A percentile compares a stretch with the other conserved stretches of the same genome.
Evolutionary conservation across 2,888 invertebrate species (phyloP).

Genomic region (Tromatobia lineatoria): DNA sequence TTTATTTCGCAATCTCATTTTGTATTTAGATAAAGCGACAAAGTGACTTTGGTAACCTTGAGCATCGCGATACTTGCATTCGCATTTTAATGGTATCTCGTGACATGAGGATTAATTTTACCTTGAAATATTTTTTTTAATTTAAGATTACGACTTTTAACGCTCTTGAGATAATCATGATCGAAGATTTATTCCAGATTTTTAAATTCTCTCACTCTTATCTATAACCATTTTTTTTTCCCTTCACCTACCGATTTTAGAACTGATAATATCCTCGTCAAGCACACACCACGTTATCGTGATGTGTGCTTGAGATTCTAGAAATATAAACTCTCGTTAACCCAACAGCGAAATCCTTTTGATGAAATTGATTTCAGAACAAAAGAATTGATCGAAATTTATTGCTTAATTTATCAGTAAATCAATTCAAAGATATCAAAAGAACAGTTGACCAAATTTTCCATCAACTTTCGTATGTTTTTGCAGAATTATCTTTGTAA

Average conservation of each 20-base stretch:
- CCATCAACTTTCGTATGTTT: not conserved
- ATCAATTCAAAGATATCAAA: not conserved
- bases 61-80: not conserved
- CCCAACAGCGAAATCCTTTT: not conserved
- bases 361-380: not conserved
- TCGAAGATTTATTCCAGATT: not conserved
- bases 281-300: not conserved
- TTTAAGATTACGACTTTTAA: not conserved
- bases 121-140: not conserved
- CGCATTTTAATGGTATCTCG: not conserved
- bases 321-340: not conserved
- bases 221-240: not conserved
- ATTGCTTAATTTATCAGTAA: not conserved
- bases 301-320: not conserved
- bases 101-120: not conserved
- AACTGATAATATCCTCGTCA: not conserved
- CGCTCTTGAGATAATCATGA: not conserved
- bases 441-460: not conserved
- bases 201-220: not conserved
- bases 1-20: not conserved
- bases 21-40: constrained; percentile 15
- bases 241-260: not conserved
- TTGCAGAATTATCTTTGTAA: not conserved
- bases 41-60: not conserved
- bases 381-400: not conserved